Conservation (phyloP, 2,888 invertebrate species). For the Erebia palarica region DNA sequence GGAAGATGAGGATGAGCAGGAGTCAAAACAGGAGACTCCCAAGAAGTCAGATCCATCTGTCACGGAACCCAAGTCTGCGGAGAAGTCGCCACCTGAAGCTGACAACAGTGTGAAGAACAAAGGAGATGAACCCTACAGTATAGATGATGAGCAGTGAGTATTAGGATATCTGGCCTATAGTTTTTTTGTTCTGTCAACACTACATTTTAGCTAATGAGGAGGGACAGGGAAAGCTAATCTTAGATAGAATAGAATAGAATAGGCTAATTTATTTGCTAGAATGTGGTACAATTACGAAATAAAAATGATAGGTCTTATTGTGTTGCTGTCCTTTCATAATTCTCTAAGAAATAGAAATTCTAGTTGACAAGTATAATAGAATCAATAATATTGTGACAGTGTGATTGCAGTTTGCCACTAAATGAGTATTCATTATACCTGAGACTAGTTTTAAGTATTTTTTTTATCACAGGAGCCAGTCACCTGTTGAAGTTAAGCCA, state of each 20-base stretch:
- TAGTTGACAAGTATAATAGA: too few species aligned
- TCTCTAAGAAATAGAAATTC: too few species aligned
- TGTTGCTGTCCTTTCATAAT: too few species aligned
- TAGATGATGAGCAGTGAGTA: conserved; percentile 54
- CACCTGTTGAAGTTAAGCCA: conserved; percentile 45
- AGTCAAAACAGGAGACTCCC: conserved; percentile 29
- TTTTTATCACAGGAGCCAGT: conserved; percentile 49
- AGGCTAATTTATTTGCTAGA: too few species aligned
- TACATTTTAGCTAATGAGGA: too few species aligned
- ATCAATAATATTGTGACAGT: too few species aligned
- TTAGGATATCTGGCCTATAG: background rate
- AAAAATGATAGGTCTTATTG: too few species aligned
- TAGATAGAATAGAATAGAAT: too few species aligned
- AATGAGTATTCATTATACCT: too few species aligned
- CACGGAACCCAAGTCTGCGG: background rate
- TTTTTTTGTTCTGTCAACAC: background rate
- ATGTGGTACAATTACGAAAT: too few species aligned
- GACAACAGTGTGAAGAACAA: conserved; percentile 7
- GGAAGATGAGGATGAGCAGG: conserved; percentile 33
- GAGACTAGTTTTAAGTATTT: background rate
- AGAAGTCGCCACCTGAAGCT: background rate
- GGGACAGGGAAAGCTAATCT: too few species aligned
- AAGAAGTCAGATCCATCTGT: conserved; percentile 23
- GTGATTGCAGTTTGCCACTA: too few species aligned
- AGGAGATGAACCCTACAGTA: conserved; percentile 45